A percentile compares a stretch with the other conserved stretches of the same genome.
Evolutionary conservation across 1,140 invertebrate genomes (phyloP).

Genomic region (Olivierus martensii): DNA sequence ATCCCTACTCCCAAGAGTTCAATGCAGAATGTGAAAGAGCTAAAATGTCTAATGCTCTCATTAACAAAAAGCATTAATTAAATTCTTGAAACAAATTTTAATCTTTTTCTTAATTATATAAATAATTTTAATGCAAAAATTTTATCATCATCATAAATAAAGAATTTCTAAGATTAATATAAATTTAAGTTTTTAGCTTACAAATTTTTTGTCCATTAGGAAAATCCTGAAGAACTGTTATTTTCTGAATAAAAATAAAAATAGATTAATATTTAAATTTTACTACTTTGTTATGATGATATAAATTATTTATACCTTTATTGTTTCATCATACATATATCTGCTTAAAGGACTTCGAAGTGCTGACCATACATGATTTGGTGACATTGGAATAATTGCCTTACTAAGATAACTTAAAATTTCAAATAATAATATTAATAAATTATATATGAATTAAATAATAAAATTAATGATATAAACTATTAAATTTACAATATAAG

Average conservation of each 20-base stretch:
- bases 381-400: neutral
- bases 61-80: too few species aligned
- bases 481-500: too few species aligned
- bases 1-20: too few species aligned
- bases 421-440: neutral
- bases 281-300: neutral
- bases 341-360: constrained; percentile 11
- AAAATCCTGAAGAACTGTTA: neutral
- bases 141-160: too few species aligned
- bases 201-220: neutral
- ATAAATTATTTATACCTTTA: constrained; percentile 2
- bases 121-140: too few species aligned
- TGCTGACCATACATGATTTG: constrained; percentile 7
- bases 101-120: too few species aligned
- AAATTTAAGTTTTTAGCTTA: neutral
- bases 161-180: too few species aligned
- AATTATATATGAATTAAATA: too few species aligned
- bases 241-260: neutral
- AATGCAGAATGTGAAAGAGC: too few species aligned
- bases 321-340: constrained; percentile 13
- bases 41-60: too few species aligned
- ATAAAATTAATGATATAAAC: too few species aligned
- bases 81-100: too few species aligned
- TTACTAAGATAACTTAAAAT: neutral
- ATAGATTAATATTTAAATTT: neutral